Evolutionary conservation across 2,888 invertebrate species (phyloP), one percentile per base, ranked within the genome.

Genomic region (Brachypalpus laphriformis): DNA sequence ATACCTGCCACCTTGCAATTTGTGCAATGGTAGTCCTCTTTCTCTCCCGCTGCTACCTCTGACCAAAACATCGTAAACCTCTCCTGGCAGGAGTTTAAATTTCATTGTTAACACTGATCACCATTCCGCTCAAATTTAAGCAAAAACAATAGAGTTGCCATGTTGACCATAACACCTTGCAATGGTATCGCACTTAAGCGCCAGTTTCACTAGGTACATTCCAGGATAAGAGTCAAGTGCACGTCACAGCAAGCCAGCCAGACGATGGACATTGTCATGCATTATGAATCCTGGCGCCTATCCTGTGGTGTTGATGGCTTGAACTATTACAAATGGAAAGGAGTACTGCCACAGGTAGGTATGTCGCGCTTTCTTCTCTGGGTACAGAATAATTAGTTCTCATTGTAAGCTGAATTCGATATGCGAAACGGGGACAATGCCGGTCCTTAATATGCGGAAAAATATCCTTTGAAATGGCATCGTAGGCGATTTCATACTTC

Each of bases 181-280:
- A 49, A n/a, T 42, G 72, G 59, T 37, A 82, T 20, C 49, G 83
- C 74, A 70, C 78, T 75, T 80, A 57, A 83, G 83, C 80, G 83
- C 80, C 83, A 63, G 42, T 61, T 66, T 14, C 31, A 34, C 42
- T 42, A 72, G 78, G 66, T 74, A 61, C 47, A n/a, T 28, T 25
- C 11, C 6, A 37, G 45, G 7, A 42, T 42, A 22, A 14, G 31
- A 68, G 83, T 75, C 59, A 80, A 75, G 74, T 74, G 78, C 54
- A 49, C 14, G 37, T 25, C 61, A 63, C 66, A 74, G 51, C 42
- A 18, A 65, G 72, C 65, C n/a, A 51, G 25, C 78, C 68, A 85
- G 85, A 85, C 83, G 34, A 14, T 18, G 25, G 37, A 16, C 8
- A 75, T 65, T 68, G 65, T 76, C 16, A 1, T 8, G 8, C 28